Evolutionary conservation across 35 echinoderm and acorn worm genomes (phyloP).

Genomic region (Strongylocentrotus purpuratus): DNA sequence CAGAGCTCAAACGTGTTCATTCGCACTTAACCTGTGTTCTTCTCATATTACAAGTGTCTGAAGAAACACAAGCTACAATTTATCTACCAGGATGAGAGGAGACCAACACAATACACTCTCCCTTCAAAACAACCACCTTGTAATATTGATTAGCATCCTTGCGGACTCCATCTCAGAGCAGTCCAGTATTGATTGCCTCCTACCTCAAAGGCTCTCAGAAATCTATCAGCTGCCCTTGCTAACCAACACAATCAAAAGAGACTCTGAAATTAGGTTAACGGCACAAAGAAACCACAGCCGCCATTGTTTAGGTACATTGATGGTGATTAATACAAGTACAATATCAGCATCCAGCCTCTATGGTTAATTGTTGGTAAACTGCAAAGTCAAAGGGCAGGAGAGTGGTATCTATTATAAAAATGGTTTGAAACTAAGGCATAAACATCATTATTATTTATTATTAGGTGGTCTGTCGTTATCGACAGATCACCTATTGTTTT

Average conservation of each 20-base stretch:
- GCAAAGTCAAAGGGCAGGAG: neutral
- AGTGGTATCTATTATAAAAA: neutral
- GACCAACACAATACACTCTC: neutral
- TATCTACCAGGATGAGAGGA: neutral
- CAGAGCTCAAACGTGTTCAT: neutral
- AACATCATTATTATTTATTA: too few relatives aligned
- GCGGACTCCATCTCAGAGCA: neutral
- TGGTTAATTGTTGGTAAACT: neutral
- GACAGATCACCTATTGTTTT: too few relatives aligned
- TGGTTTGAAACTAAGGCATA: too few relatives aligned
- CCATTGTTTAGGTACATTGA: neutral
- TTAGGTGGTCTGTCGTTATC: too few relatives aligned
- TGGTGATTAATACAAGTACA: neutral
- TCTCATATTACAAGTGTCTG: neutral
- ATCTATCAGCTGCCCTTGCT: constrained; percentile 7
- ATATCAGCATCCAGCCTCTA: neutral
- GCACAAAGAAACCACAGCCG: neutral
- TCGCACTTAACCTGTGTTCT: neutral
- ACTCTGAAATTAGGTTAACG: neutral
- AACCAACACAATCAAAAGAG: neutral
- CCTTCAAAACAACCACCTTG: neutral
- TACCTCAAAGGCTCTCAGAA: neutral
- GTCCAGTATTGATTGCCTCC: neutral
- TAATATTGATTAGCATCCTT: neutral
- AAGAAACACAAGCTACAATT: neutral